phyloP scores from a whole-genome alignment of 2,888 invertebrate species.

The Melanostoma mellinum region DNA sequence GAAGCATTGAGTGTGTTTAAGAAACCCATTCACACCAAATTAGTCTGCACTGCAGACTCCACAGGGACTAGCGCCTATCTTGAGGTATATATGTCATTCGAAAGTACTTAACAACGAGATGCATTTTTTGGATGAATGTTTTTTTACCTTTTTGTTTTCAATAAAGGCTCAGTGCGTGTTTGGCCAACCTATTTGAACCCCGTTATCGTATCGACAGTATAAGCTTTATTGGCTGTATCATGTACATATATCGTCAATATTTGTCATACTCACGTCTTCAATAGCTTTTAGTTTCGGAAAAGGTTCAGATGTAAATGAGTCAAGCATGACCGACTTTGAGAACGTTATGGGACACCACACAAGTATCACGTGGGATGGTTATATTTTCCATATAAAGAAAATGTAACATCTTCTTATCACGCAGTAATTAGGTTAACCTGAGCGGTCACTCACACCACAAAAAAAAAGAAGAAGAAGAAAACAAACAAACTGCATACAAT shows the following conservation, averaged over 20 bases:
- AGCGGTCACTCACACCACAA: conserved; percentile 30
- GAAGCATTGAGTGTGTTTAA: conserved; percentile 48
- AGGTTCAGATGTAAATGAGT: conserved; percentile 53
- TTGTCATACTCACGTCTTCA: not conserved
- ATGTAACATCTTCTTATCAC: conserved; percentile 8
- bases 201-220: conserved; percentile 41
- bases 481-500: not conserved
- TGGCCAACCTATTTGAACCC: conserved; percentile 53
- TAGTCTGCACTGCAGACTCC: conserved; percentile 14
- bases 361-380: conserved; percentile 14
- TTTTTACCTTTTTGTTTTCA: no score
- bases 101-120: conserved; percentile 3
- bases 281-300: not conserved
- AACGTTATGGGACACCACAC: conserved; percentile 22
- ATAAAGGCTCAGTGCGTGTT: conserved; percentile 19
- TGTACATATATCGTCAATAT: conserved; percentile 36
- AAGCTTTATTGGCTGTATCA: conserved; percentile 35
- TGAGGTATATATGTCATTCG: conserved; percentile 24
- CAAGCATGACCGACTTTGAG: conserved; percentile 39
- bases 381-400: conserved; percentile 17
- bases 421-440: conserved; percentile 60
- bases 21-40: conserved; percentile 53
- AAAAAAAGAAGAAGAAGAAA: not conserved
- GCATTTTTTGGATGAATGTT: conserved; percentile 16
- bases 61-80: conserved; percentile 2